phyloP scores from a whole-genome alignment of 2,888 invertebrate species.

The Acronicta alni region DNA sequence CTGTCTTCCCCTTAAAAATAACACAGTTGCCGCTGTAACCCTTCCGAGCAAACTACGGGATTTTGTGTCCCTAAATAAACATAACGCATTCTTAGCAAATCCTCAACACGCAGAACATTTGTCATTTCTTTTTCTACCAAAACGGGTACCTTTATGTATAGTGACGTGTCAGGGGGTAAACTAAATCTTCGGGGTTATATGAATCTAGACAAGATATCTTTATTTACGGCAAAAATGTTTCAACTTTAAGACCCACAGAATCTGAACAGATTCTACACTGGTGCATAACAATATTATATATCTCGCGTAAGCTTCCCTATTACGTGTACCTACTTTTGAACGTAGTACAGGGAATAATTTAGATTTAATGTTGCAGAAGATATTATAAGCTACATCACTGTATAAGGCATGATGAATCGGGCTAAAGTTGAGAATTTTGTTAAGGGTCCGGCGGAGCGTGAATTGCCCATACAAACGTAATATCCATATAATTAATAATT shows the following conservation, averaged over 20 bases:
- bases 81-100: constrained; percentile 31
- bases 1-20: constrained; percentile 27
- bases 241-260: too few species aligned
- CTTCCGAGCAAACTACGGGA: constrained; percentile 45
- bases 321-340: constrained; percentile 57
- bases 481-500: too few species aligned
- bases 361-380: constrained; percentile 79
- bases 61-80: constrained; percentile 52
- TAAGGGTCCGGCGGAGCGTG: too few species aligned
- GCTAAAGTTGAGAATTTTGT: constrained; percentile 76
- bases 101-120: constrained; percentile 43
- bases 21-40: constrained; percentile 36
- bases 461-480: too few species aligned
- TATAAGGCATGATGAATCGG: constrained; percentile 78
- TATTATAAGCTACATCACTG: constrained; percentile 78
- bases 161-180: constrained; percentile 28
- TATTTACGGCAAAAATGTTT: too few species aligned
- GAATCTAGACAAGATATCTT: not conserved
- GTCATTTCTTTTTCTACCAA: constrained; percentile 45
- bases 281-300: constrained; percentile 47
- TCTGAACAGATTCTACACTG: constrained; percentile 25
- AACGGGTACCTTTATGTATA: constrained; percentile 18
- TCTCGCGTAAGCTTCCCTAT: constrained; percentile 47
- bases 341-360: constrained; percentile 73
- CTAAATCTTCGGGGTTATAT: constrained; percentile 32